Evolutionary conservation across 2,797 vertebrate genomes (phyloP).

Genomic region (Chrysocyon brachyurus): DNA sequence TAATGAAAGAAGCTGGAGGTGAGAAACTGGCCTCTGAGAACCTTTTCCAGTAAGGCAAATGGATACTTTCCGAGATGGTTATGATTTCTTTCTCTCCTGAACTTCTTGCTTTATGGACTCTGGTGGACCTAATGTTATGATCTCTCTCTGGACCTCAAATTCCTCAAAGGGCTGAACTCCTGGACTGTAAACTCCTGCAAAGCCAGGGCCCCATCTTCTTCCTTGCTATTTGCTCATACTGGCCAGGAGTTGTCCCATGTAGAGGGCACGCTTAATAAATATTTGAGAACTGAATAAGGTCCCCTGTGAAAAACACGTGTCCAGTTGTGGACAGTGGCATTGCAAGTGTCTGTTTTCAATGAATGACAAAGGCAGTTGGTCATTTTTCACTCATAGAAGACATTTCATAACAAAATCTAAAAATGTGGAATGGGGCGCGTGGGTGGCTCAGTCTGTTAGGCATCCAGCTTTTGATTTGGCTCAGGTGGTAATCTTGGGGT

Average conservation of each 20-base stretch:
- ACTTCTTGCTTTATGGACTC: neutral
- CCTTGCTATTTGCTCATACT: neutral
- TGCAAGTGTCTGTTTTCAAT: neutral
- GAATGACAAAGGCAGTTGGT: neutral
- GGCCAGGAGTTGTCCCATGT: neutral
- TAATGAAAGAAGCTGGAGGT: neutral
- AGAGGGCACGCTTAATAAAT: neutral
- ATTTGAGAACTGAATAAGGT: neutral
- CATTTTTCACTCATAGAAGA: neutral
- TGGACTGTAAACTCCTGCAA: neutral
- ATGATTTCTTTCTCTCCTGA: slow-evolving; percentile 26
- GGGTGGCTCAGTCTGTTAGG: neutral
- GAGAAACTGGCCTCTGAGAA: neutral
- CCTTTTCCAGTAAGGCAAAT: slow-evolving; percentile 28
- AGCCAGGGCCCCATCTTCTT: neutral
- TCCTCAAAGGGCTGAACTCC: neutral
- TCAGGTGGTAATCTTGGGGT: neutral
- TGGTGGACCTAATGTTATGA: neutral
- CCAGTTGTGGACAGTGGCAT: neutral
- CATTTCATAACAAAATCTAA: slow-evolving; percentile 20
- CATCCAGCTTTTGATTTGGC: neutral
- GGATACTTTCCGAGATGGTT: slow-evolving; percentile 9
- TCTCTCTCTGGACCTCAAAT: neutral
- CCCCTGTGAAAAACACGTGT: neutral
- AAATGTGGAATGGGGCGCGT: neutral